Evolutionary conservation across 2,888 invertebrate genomes (phyloP), one percentile per base, ranked within the genome.

Genomic region (Metalampra italica): DNA sequence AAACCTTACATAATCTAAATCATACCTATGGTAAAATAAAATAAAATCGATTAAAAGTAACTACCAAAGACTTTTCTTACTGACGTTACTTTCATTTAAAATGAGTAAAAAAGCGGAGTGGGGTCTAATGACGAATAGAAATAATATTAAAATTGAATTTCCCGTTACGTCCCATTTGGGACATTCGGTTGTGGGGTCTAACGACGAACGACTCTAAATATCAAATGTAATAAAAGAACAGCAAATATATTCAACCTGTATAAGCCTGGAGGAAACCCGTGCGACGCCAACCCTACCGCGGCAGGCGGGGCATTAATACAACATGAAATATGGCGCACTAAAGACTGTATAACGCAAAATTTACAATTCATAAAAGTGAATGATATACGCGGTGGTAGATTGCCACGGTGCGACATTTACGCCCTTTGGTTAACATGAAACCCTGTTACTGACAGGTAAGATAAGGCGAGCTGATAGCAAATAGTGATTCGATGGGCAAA

Each of bases 321-420:
- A 65, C 64, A 72, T 85, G 83, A 87, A 81, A 81, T 82, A 85
- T 80, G 72, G 74, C 83, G 71, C 79, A 82, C 83, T 86, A 86
- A 87, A 86, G 82, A 87, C 84, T 82, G 75, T 84, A 86, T 85
- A 85, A 83, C 80, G 82, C 78, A 66, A 82, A 87, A 87, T 87
- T 87, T 87, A 88, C 86, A 87, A 88, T 87, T 87, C 88, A 88
- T 88, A 87, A 86, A 87, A 84, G 78, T 65, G 72, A 78, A 81
- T 87, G 86, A 85, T 86, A 82, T 83, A 88, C 64, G 73, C 68
- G 55, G 61, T 65, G 66, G 74, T 70, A 68, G 71, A 78, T 75
- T 68, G 72, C 62, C 50, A 60, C 59, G 58, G 56, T 58, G 56
- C 57, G 63, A 65, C 68, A 56, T 71, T 74, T 62, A 63, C 52